A percentile compares a stretch with the other conserved stretches of the same genome.
phyloP scores from a whole-genome alignment of 2,888 invertebrate species.

The Melinaea menophilus region DNA sequence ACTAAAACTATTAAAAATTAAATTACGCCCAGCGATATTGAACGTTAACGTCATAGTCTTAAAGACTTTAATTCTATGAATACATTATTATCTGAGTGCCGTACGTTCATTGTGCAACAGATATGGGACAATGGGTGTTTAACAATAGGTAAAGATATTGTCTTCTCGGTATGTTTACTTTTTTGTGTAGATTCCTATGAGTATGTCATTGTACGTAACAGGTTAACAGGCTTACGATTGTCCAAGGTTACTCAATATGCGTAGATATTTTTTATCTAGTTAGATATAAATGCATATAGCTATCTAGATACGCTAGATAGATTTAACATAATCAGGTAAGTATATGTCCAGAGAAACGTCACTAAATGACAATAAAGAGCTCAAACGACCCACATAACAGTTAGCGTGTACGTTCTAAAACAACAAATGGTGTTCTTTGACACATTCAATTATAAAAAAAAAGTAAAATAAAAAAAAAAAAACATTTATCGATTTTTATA shows the following conservation, averaged over 20 bases:
- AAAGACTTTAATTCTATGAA: conserved; percentile 11
- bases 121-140: conserved; percentile 41
- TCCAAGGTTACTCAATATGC: not conserved
- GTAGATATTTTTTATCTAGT: not conserved
- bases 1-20: not conserved
- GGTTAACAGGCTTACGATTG: conserved; percentile 1
- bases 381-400: too few relatives aligned
- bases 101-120: conserved; percentile 37
- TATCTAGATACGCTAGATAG: too few relatives aligned
- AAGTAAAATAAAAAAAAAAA: too few relatives aligned
- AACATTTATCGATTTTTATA: too few relatives aligned
- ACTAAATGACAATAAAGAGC: too few relatives aligned
- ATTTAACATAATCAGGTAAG: too few relatives aligned
- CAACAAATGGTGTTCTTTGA: too few relatives aligned
- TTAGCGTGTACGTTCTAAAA: too few relatives aligned
- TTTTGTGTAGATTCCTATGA: conserved; percentile 28
- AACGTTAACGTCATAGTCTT: not conserved
- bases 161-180: conserved; percentile 34
- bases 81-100: not conserved
- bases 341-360: too few relatives aligned
- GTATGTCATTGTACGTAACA: conserved; percentile 19
- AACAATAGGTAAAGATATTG: conserved; percentile 24
- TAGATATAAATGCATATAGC: not conserved
- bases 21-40: conserved; percentile 4
- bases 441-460: too few relatives aligned